A percentile compares a stretch with the other conserved stretches of the same genome.
Evolutionary conservation across 1,140 invertebrate species (phyloP).

Genomic region (Drosophila tropicalis): DNA sequence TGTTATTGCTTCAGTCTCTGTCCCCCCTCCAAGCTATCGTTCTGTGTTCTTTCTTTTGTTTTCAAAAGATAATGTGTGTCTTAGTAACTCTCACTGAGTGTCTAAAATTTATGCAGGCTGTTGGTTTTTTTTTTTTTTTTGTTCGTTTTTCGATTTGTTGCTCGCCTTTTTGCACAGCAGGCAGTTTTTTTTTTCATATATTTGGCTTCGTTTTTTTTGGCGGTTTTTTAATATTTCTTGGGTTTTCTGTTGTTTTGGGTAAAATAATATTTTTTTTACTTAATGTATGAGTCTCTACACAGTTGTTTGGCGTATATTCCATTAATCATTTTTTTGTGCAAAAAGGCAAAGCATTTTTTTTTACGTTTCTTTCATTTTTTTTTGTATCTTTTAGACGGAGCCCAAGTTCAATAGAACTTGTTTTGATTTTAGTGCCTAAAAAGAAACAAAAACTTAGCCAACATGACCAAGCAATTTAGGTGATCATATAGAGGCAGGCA

Average conservation of each 20-base stretch:
- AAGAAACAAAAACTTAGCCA: conserved; percentile 40
- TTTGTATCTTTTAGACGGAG: conserved; percentile 17
- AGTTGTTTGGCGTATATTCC: conserved; percentile 16
- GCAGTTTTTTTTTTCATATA: conserved; percentile 33
- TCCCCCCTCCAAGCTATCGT: not conserved
- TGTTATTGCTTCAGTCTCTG: not conserved
- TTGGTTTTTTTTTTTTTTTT: not conserved
- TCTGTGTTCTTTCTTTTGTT: not conserved
- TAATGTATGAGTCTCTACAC: conserved; percentile 1
- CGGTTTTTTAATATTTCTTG: conserved; percentile 19
- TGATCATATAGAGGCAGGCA: not conserved
- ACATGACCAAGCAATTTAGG: conserved; percentile 50
- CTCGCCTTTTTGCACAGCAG: conserved; percentile 20
- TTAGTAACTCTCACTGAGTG: conserved; percentile 17
- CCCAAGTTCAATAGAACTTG: conserved; percentile 78
- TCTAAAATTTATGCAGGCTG: conserved; percentile 15
- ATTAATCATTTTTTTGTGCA: conserved; percentile 20
- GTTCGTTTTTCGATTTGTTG: conserved; percentile 33
- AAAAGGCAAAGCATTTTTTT: conserved; percentile 13
- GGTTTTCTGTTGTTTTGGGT: conserved; percentile 34
- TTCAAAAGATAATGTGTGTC: conserved; percentile 5
- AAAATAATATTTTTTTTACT: conserved; percentile 58
- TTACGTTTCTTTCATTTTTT: not conserved
- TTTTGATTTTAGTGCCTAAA: conserved; percentile 70
- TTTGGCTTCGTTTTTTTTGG: conserved; percentile 3